Percentiles rank a stretch among this genome's conserved stretches.
These are phyloP conservation scores for Scomberomorus guttatus DNA, from an alignment of 2,797 vertebrate genomes.

Conservation along the genomic window DNA sequence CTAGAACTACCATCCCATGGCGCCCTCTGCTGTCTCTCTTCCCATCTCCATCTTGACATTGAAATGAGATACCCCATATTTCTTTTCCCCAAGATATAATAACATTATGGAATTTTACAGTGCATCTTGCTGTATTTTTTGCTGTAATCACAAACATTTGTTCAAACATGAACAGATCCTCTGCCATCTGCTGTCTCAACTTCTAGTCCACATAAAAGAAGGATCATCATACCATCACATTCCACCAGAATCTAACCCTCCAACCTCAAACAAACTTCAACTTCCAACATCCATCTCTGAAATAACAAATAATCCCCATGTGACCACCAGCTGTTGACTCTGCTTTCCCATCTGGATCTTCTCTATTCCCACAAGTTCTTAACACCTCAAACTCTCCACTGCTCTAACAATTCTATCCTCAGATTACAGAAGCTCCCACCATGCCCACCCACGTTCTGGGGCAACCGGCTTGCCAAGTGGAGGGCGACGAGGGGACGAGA, in stretches of 20 bases:
- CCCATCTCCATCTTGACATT: conserved; percentile 80
- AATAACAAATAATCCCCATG: conserved; percentile 80
- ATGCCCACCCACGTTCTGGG: conserved; percentile 88
- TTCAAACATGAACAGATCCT: conserved; percentile 73
- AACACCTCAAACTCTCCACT: conserved; percentile 84
- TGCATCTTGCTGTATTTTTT: conserved; percentile 53
- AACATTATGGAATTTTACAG: conserved; percentile 58
- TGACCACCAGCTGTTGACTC: conserved; percentile 80
- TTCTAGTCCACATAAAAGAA: conserved; percentile 69
- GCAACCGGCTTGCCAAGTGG: conserved; percentile 84
- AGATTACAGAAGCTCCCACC: conserved; percentile 96
- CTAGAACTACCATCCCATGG: conserved; percentile 81
- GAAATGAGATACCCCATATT: conserved; percentile 68
- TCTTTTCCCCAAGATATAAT: conserved; percentile 57
- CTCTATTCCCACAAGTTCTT: conserved; percentile 71
- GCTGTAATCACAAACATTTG: conserved; percentile 70
- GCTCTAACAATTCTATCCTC: conserved; percentile 91
- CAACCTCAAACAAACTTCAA: conserved; percentile 78
- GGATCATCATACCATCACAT: conserved; percentile 84
- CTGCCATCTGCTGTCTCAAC: conserved; percentile 73
- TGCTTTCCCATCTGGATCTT: conserved; percentile 82
- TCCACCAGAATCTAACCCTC: conserved; percentile 79
- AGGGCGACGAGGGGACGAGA: conserved; percentile 90
- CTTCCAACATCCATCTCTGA: conserved; percentile 83
- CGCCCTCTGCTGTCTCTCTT: conserved; percentile 77